These are phyloP conservation scores for Burhinus bistriatus DNA, from an alignment of 2,113 vertebrate genomes.

Conservation along the genomic window DNA sequence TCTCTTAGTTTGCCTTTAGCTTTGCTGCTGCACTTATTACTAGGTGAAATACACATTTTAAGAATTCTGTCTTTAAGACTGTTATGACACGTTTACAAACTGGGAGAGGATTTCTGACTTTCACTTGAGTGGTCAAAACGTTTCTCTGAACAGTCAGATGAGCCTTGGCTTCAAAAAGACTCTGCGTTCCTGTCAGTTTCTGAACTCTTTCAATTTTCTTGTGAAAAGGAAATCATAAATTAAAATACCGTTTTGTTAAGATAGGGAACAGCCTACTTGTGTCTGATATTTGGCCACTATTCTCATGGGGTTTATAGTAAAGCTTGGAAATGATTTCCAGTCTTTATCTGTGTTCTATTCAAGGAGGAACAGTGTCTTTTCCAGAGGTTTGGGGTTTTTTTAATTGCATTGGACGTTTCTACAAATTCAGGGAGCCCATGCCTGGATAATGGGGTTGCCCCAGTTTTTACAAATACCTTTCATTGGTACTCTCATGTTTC, in stretches of 20 bases:
- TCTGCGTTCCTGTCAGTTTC: background rate
- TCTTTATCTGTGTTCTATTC: background rate
- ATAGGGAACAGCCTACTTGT: background rate
- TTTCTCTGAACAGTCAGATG: background rate
- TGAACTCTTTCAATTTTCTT: background rate
- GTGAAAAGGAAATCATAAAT: background rate
- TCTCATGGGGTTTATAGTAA: background rate
- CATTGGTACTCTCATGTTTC: background rate
- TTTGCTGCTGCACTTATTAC: background rate
- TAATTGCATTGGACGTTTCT: background rate
- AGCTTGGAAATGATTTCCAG: background rate
- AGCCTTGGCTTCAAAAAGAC: background rate
- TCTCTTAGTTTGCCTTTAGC: background rate
- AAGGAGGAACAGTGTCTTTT: background rate
- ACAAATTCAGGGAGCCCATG: background rate
- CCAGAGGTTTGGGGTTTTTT: background rate
- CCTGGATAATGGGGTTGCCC: background rate
- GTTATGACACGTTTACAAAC: background rate
- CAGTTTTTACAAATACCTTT: background rate
- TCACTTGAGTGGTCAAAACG: background rate
- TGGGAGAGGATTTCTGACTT: background rate
- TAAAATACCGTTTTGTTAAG: background rate
- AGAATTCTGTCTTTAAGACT: background rate
- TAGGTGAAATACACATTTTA: background rate
- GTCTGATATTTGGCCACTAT: background rate